Conservation (phyloP, 2,888 invertebrate species). For the Agrotis clavis region DNA sequence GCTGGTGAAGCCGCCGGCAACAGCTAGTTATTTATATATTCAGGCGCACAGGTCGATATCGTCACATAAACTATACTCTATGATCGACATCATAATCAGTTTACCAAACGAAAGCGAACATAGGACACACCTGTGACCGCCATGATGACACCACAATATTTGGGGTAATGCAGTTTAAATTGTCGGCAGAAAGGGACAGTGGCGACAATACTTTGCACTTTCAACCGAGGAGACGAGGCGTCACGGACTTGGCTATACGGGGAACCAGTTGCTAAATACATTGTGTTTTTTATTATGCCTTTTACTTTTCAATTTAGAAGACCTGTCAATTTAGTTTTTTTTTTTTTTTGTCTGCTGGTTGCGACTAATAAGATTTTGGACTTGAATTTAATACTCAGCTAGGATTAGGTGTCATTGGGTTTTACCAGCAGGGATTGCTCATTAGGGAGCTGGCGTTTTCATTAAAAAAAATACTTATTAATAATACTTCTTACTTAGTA, state of each 20-base stretch:
- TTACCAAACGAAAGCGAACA: constrained; percentile 31
- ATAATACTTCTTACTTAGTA: too few relatives aligned
- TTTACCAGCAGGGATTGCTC: neutral
- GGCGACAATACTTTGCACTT: constrained; percentile 40
- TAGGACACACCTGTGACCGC: neutral
- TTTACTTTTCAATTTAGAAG: neutral
- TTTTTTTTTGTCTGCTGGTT: neutral
- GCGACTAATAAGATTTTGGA: neutral
- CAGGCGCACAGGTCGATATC: too few relatives aligned
- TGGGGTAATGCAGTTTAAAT: constrained; percentile 64
- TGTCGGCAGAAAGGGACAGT: constrained; percentile 55
- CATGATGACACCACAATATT: constrained; percentile 31
- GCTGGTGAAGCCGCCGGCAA: too few relatives aligned
- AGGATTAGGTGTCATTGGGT: neutral
- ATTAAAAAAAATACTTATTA: too few relatives aligned
- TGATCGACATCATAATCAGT: constrained; percentile 4
- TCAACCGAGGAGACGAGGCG: constrained; percentile 22
- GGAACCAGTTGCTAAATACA: constrained; percentile 1
- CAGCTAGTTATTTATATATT: too few relatives aligned
- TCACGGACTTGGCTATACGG: constrained; percentile 36
- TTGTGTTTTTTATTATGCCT: neutral
- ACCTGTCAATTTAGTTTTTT: neutral
- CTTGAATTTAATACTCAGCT: neutral
- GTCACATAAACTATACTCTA: neutral
- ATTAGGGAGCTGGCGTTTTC: too few relatives aligned